Evolutionary conservation across 2,888 invertebrate species (phyloP), one percentile per base, ranked within the genome.

Genomic region (Melieria picta): DNA sequence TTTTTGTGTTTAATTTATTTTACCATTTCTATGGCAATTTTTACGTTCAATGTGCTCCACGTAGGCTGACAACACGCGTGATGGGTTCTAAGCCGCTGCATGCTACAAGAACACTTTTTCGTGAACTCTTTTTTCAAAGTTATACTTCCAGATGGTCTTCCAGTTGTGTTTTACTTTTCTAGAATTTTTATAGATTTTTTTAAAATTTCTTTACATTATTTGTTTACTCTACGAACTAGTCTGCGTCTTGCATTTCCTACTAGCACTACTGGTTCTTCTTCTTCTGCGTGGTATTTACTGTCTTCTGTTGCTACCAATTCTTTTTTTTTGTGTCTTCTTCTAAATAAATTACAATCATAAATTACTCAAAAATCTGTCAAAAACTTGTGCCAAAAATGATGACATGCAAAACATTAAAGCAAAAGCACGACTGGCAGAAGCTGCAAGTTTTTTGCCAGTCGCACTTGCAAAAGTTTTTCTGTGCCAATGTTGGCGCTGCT

Each of bases 331-430:
- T 6, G 7, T n/a, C 16, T 4, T 42, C 55, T 65, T 74, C 71
- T 74, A 72, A 75, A 76, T 76, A 72, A 75, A 76, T 76, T 74
- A 75, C 70, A 72, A 66, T 74, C 74, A 76, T 75, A 76, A 76
- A 74, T 76, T 76, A 75, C 74, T 71, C 72, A 70, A 76, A 72
- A 72, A 76, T 74, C 75, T 76, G 76, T 75, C 75, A 75, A 73
- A 76, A 76, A 75, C 75, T 76, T 75, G 74, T 75, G 76, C 76
- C 76, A 76, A 76, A 76, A 75, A 30, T 76, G 75, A 74, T 74
- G 75, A 75, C 74, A 74, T 74, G 76, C 73, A 76, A 74, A 75
- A 76, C 72, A 72, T 73, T 75, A 73, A 72, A 68, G 13, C 52
- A 52, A 30, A 30, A 2, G 30, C 30, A 2, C 30, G 30, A 30